Base-by-base conservation (phyloP, 2,113 vertebrate species). In the Pollimyrus isidori region DNA sequence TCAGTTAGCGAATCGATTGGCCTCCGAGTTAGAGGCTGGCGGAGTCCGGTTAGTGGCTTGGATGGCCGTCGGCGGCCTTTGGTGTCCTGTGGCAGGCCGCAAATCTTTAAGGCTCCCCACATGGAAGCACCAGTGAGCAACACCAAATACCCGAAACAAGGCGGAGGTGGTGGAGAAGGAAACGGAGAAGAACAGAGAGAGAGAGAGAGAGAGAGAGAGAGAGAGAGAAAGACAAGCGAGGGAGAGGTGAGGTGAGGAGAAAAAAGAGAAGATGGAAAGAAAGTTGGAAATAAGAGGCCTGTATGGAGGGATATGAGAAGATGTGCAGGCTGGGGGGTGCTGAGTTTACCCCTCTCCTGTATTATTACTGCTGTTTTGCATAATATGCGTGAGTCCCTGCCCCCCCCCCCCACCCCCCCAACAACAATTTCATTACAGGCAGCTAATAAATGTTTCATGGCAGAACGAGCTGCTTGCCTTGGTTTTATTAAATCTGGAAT, bases 401-500 rank as follows among this genome's bases (percentile, higher is more conserved):
- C 92, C 92, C 94, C 95, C 94, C 93, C 94, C 93, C 93, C 94
- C 91, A 91, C 94, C 95, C n/a, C 94, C 93, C 94, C 95, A 92
- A 96, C 95, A 95, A 96, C 95, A 97, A 97, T 97, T 97, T 97
- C 96, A 97, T 97, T 97, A 97, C 96, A 97, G 96, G 93, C 96
- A 95, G 96, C 97, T 97, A 97, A 97, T 97, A 97, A 97, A 97
- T 97, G 96, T 97, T 97, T 97, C 97, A 97, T 97, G 97, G 95
- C 95, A 95, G 95, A 95, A 96, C 95, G 96, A 95, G 95, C 96
- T 96, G 95, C 96, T 96, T 94, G 95, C 94, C 95, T 96, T 94
- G 93, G 95, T 95, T 96, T 97, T 97, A 97, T 97, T 97, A 97
- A 97, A 97, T 96, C 96, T 96, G 96, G 94, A 96, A 97, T 97